Percentiles rank a stretch among this genome's conserved stretches.
These are phyloP conservation scores for Nothura maculosa DNA, from an alignment of 2,797 vertebrate genomes.

Conservation along the genomic window DNA sequence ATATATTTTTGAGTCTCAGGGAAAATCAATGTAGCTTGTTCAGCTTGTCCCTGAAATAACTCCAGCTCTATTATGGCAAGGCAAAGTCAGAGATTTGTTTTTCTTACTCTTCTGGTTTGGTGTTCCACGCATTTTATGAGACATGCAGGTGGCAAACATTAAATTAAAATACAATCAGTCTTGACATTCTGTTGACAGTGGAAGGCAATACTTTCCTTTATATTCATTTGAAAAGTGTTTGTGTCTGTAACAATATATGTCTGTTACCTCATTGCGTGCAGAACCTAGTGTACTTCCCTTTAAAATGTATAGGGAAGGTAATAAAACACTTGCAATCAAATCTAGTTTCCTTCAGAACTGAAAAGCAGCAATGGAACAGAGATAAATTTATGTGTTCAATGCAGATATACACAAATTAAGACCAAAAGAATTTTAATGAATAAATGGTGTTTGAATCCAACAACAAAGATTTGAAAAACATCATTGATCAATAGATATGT, in stretches of 20 bases:
- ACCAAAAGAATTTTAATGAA: not conserved
- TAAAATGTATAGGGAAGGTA: not conserved
- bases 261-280: not conserved
- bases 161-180: constrained; percentile 62
- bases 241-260: not conserved
- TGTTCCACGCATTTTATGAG: constrained; percentile 49
- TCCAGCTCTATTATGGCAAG: constrained; percentile 41
- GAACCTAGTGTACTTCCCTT: not conserved
- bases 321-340: not conserved
- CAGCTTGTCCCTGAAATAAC: constrained; percentile 59
- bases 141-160: constrained; percentile 32
- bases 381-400: not conserved
- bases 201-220: constrained; percentile 21
- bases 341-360: not conserved
- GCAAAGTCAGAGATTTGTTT: constrained; percentile 61
- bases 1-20: constrained; percentile 48
- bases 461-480: not conserved
- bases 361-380: not conserved
- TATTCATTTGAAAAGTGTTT: not conserved
- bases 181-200: not conserved
- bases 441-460: not conserved
- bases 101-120: constrained; percentile 49
- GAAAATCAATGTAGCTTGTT: constrained; percentile 38
- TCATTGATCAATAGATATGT: not conserved
- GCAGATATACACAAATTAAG: not conserved